A percentile compares a stretch with the other conserved stretches of the same genome.
phyloP scores from a whole-genome alignment of 30 jellyfish, hydroid and myxozoan species.

The Haliclystus octoradiatus region DNA sequence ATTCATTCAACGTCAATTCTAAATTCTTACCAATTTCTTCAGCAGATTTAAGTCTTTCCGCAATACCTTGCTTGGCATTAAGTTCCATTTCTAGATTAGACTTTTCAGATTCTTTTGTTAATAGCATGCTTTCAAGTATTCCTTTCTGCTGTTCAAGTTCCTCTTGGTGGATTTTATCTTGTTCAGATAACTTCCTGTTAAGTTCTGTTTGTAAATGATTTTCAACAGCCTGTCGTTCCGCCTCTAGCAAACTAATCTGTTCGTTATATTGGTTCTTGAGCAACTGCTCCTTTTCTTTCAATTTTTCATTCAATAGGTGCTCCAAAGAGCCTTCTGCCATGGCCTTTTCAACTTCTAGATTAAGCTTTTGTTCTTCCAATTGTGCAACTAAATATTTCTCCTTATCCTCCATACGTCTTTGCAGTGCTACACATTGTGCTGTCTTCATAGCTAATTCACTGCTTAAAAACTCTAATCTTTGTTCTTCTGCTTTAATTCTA shows the following conservation, averaged over 20 bases:
- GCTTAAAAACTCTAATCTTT: slow-evolving; percentile 23
- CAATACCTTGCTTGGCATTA: slow-evolving; percentile 43
- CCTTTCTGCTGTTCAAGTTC: slow-evolving; percentile 67
- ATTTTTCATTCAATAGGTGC: slow-evolving; percentile 40
- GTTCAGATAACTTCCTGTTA: slow-evolving; percentile 41
- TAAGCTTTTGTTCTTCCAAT: slow-evolving; percentile 42
- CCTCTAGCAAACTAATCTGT: slow-evolving; percentile 29
- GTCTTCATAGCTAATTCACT: slow-evolving; percentile 28
- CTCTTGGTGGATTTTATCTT: slow-evolving; percentile 53
- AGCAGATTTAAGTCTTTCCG: slow-evolving; percentile 50
- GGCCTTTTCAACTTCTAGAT: slow-evolving; percentile 41
- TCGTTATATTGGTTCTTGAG: slow-evolving; percentile 50
- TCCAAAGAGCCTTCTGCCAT: slow-evolving; percentile 54
- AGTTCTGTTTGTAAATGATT: slow-evolving; percentile 54
- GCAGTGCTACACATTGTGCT: slow-evolving; percentile 36
- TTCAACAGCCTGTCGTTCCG: slow-evolving; percentile 63
- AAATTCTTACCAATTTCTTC: slow-evolving; percentile 77
- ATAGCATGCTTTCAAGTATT: slow-evolving; percentile 25
- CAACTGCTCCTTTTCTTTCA: slow-evolving; percentile 53
- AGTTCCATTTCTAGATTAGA: slow-evolving; percentile 34
- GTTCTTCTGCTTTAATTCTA: slow-evolving; percentile 58
- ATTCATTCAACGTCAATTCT: slow-evolving; percentile 61
- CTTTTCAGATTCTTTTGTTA: slow-evolving; percentile 53
- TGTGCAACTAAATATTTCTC: slow-evolving; percentile 44
- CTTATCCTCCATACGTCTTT: slow-evolving; percentile 35